phyloP scores from a whole-genome alignment of 2,113 vertebrate genomes.

The Lagopus leucura region DNA sequence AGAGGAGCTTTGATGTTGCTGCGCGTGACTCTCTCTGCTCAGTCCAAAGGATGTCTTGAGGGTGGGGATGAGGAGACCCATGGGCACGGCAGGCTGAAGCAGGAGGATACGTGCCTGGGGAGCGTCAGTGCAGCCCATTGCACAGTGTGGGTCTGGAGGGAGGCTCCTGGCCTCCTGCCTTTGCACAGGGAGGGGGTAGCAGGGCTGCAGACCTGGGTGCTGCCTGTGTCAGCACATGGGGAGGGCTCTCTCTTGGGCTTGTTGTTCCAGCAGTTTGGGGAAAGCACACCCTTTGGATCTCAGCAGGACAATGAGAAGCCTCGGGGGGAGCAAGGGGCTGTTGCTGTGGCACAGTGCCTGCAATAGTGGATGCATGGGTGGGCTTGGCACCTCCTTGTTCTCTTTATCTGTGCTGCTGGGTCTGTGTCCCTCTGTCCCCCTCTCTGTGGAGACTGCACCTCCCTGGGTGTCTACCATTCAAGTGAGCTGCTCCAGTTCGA shows the following conservation, averaged over 20 bases:
- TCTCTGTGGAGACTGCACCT: background rate
- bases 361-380: rapidly evolving
- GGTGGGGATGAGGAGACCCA: background rate
- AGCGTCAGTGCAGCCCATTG: background rate
- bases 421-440: background rate
- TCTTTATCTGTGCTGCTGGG: background rate
- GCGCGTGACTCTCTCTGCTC: background rate
- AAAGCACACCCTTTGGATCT: background rate
- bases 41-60: background rate
- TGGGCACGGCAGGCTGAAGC: rapidly evolving
- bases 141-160: background rate
- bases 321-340: background rate
- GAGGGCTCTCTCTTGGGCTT: background rate
- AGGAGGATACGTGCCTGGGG: background rate
- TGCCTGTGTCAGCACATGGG: rapidly evolving
- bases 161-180: background rate
- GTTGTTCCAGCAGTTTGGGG: background rate
- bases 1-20: conserved; percentile 59
- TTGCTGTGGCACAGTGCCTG: rapidly evolving
- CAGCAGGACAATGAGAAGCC: background rate
- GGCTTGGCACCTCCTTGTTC: rapidly evolving
- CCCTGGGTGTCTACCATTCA: background rate
- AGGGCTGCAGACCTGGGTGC: background rate
- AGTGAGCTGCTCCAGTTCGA: background rate
- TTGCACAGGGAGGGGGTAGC: background rate